Base-by-base conservation (phyloP, 2,888 invertebrate species). In the Synergus japonicus region DNA sequence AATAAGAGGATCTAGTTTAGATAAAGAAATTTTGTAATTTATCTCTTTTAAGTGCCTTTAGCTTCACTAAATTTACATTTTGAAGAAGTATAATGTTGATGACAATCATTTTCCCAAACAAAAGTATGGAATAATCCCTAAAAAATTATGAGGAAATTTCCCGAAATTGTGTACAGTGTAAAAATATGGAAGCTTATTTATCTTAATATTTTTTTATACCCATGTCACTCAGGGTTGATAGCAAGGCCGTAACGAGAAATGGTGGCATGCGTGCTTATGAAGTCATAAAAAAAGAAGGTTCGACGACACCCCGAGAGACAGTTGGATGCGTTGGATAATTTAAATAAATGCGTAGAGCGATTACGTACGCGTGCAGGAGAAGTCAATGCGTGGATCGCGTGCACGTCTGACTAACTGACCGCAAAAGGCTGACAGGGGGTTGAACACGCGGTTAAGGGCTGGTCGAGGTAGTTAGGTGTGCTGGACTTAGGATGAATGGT, bases 361-460 rank as follows among this genome's bases (percentile, higher is more conserved):
- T 86, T 83, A 83, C 77, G 78, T 76, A 79, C 83, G 82, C 84
- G 85, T 83, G 85, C 79, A 73, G 76, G 82, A 76, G 77, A 87
- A 91, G 89, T 89, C 90, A 90, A 90, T 91, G 90, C 88, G 85
- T 86, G 86, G 83, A 89, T 90, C 87, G 91, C 90, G 89, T 90
- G 91, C 89, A 86, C 87, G 89, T 89, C 86, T 88, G 87, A 88
- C 90, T 90, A 89, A 89, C 88, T 89, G 88, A 88, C 90, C 89
- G 84, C 87, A 85, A 86, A 86, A 79, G 80, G 82, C 82, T 83
- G 83, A 82, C 46, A 76, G 80, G 86, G 86, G 86, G 85, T 86
- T 83, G 87, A 81, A 83, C 83, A 86, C 85, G 83, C 85, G 83
- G 85, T 86, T 85, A 87, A 88, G 87, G 88, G 87, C 87, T 86